Evolutionary conservation across 2,113 vertebrate species (phyloP), one percentile per base, ranked within the genome.

Genomic region (Muscicapa adusta): DNA sequence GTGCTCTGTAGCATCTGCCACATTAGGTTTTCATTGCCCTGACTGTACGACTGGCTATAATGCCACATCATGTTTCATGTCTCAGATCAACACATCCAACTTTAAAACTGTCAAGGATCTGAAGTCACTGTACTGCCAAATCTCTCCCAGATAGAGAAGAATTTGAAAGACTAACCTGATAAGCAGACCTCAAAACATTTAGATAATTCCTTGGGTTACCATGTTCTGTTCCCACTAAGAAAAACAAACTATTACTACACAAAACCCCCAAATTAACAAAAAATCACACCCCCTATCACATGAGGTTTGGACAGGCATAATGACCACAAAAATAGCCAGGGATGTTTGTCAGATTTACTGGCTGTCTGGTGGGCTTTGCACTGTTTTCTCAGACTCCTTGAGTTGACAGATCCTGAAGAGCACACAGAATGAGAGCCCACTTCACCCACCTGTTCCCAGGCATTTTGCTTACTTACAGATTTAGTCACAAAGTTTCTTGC

Each of bases 241-340:
- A 85, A 12, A 2, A 8, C 23, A 61, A 72, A 80, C 5, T 20
- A 57, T 12, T 50, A 31, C 34, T 40, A 51, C 50, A 14, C n/a
- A 67, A 51, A 56, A 22, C 4, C 1, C 38, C 8, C 26, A 51
- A 38, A 58, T 31, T 8, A 50, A 48, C 6, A 42, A 62, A 61
- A 71, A n/a, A 2, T 6, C 20, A 53, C 1, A 1, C 15, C 4
- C 8, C 8, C 24, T 22, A 28, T 4, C 8, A 45, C 68, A 67
- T 56, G 40, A 62, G 36, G 25, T 81, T 63, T 95, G 53, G 48
- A 53, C 26, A 71, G 23, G 24, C 6, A 56, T 28, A 53, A 5
- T 29, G 14, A 65, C 36, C 33, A n/a, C 45, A 84, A 75, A 88
- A 91, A 56, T 17, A 72, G 26, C 29, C 57, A 57, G 25, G 24